Evolutionary conservation across 1,140 invertebrate genomes (phyloP).

Genomic region (Ridgeia piscesae): DNA sequence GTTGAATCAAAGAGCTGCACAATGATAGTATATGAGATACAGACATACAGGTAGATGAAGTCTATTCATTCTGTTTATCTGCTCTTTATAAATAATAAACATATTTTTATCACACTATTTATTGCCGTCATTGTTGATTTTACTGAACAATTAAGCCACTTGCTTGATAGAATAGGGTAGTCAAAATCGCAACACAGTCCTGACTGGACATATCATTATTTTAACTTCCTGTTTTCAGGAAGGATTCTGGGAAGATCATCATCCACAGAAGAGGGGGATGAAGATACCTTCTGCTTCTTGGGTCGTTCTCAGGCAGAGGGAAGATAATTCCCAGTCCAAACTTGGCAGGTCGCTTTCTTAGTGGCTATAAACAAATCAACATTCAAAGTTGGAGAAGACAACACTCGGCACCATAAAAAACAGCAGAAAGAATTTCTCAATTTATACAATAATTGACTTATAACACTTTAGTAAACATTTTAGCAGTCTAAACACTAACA

Average conservation of each 20-base stretch:
- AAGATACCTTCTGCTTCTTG: not conserved
- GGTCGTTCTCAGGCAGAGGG: not conserved
- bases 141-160: not conserved
- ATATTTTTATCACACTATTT: not conserved
- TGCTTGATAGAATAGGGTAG: not conserved
- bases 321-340: not conserved
- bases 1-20: not conserved
- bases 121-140: not conserved
- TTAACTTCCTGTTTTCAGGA: not conserved
- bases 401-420: not conserved
- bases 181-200: not conserved
- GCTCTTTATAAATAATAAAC: not conserved
- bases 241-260: not conserved
- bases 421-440: not conserved
- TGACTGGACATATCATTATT: not conserved
- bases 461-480: not conserved
- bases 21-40: not conserved
- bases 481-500: not conserved
- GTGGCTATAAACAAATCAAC: not conserved
- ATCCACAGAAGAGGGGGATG: not conserved
- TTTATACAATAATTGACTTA: not conserved
- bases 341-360: not conserved
- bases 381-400: not conserved
- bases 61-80: not conserved
- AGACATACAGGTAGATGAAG: not conserved